Evolutionary conservation across 2,797 vertebrate genomes (phyloP), one percentile per base, ranked within the genome.

Genomic region (Rhinogobio ventralis): DNA sequence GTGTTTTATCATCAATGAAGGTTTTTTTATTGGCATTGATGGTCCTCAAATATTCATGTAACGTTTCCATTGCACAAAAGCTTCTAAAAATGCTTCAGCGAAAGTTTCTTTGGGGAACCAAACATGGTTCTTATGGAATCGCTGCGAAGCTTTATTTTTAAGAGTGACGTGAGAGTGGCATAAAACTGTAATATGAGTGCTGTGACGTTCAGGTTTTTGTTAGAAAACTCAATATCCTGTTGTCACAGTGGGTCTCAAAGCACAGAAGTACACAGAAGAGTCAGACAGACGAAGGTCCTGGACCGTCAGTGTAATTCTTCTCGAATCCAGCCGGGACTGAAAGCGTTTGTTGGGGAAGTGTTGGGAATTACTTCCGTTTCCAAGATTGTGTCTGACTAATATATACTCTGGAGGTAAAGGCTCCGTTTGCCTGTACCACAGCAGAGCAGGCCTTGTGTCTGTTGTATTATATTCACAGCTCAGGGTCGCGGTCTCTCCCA

Each of bases 221-320:
- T 36, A 0, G 0, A 60, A 42, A 49, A 17, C 42, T 73, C 25
- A 64, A 53, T 46, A 53, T 83, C n/a, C 82, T 79, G 20, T 14
- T 78, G 36, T 67, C 64, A 82, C 77, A 66, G 86, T 87, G 86
- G 15, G 42, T 51, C 20, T 55, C 79, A 87, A 7, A 60, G 86
- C 66, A 39, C 86, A 85, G 49, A 85, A 71, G 67, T 85, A 87
- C 49, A 83, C 46, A 2, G 42, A 82, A 74, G 85, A 81, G 67
- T 88, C 87, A 60, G 74, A 39, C 49, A 88, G 49, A 25, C 62
- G 72, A 39, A 69, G 64, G 19, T 60, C 68, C n/a, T 1, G 39
- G 33, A 42, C 4, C 7, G 72, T 81, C 53, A 83, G 55, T 8
- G 62, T 77, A 19, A 64, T 69, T 62, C 79, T 84, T 85, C 86